Evolutionary conservation across 2,888 invertebrate species (phyloP).

Genomic region (Oscheius sp.): DNA sequence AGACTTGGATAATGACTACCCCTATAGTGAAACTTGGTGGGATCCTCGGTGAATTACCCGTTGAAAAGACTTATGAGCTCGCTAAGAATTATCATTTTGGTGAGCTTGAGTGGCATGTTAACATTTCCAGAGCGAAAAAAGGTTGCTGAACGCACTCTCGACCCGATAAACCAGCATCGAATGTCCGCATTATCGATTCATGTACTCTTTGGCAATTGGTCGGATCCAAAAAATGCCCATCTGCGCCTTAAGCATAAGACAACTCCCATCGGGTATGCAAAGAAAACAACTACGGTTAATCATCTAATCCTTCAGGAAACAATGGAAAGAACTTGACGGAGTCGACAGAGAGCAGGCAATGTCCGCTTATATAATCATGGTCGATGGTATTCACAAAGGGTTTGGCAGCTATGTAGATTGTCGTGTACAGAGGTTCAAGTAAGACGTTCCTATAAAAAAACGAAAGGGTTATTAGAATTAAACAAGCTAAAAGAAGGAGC

Average conservation of each 20-base stretch:
- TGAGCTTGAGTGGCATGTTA: too few species aligned
- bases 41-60: neutral
- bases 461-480: neutral
- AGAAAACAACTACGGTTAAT: neutral
- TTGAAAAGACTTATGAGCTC: neutral
- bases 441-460: neutral
- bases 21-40: neutral
- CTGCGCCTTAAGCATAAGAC: neutral
- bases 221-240: neutral
- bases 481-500: neutral
- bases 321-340: neutral
- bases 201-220: neutral
- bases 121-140: neutral
- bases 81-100: neutral
- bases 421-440: neutral
- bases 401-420: neutral
- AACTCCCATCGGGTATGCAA: neutral
- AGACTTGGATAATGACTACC: neutral
- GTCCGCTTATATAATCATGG: conserved; percentile 14
- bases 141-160: neutral
- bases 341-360: neutral
- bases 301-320: neutral
- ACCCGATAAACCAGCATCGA: neutral
- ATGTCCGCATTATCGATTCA: neutral
- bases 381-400: conserved; percentile 6